phyloP scores from a whole-genome alignment of 2,797 vertebrate genomes.

The Typhlichthys eigenmanni region DNA sequence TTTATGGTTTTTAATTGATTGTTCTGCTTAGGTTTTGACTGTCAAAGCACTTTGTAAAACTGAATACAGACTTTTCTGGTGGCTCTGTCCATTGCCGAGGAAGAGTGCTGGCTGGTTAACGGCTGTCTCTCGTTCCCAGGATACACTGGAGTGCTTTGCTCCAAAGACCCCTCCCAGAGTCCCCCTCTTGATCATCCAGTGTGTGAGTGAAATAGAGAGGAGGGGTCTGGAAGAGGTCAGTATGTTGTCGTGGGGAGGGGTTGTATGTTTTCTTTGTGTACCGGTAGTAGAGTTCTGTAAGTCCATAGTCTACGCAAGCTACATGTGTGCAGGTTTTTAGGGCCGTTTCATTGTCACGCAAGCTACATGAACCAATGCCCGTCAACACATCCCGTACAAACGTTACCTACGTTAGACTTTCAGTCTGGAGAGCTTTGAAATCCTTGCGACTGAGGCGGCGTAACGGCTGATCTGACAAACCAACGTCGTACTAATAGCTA shows the following conservation, averaged over 20 bases:
- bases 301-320: too few species aligned
- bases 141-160: constrained; percentile 70
- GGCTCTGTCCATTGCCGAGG: not conserved
- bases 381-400: too few species aligned
- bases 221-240: constrained; percentile 76
- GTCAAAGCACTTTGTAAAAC: not conserved
- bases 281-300: too few species aligned
- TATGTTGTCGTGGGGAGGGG: not conserved
- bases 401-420: too few species aligned
- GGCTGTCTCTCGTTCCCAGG: constrained; percentile 47
- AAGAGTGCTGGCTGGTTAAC: not conserved
- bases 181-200: constrained; percentile 72
- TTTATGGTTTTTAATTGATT: not conserved
- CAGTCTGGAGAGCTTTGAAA: not conserved
- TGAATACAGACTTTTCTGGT: not conserved
- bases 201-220: constrained; percentile 77
- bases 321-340: too few species aligned
- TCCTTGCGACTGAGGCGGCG: too few species aligned
- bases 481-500: too few species aligned
- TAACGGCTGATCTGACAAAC: too few species aligned
- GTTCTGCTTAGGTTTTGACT: not conserved
- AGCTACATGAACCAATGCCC: too few species aligned
- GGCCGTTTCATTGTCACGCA: too few species aligned
- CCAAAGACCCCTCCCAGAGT: constrained; percentile 59
- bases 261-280: too few species aligned